These are phyloP conservation scores for Recurvirostra avosetta DNA, from an alignment of 2,113 vertebrate genomes.

Conservation along the genomic window DNA sequence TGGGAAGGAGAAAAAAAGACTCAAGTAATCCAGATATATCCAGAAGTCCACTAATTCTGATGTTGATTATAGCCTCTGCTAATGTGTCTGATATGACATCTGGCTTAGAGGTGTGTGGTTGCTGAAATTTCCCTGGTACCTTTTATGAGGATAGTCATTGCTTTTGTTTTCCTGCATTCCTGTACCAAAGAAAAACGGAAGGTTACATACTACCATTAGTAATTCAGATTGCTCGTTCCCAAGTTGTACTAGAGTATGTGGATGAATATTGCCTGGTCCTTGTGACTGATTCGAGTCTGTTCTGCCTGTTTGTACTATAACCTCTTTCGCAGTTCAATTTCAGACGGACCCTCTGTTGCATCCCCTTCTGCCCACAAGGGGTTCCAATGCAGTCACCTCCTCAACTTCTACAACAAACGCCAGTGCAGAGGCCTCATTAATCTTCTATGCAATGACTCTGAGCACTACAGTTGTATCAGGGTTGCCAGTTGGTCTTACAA, in stretches of 20 bases:
- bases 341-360: neutral
- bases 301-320: neutral
- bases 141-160: neutral
- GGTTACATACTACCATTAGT: neutral
- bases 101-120: neutral
- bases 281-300: neutral
- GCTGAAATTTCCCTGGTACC: neutral
- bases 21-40: neutral
- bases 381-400: neutral
- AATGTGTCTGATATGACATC: neutral
- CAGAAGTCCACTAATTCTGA: neutral
- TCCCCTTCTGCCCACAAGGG: neutral
- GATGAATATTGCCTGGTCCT: neutral
- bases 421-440: neutral
- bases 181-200: neutral
- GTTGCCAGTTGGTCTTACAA: neutral
- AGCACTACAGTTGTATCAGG: neutral
- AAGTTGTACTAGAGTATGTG: neutral
- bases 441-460: neutral
- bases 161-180: neutral
- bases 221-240: neutral
- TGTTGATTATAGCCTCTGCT: neutral
- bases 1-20: neutral
- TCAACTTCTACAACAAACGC: neutral
- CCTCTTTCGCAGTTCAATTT: neutral